Conservation (phyloP, 2,113 vertebrate genomes). For the Caranx ignobilis region DNA sequence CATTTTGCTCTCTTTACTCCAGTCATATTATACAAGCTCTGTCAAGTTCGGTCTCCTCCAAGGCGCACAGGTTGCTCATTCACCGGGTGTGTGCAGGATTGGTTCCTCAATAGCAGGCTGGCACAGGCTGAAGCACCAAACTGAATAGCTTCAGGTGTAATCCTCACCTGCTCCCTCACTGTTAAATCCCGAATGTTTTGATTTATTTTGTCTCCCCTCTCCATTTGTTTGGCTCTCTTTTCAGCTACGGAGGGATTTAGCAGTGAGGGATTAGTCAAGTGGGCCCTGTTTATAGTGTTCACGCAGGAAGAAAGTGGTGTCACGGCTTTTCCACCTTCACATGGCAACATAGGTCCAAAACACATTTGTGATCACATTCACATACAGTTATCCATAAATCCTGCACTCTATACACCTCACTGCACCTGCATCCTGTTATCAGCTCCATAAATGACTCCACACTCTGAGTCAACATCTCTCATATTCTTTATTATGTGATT, state of each 20-base stretch:
- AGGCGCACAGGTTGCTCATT: slow-evolving; percentile 67
- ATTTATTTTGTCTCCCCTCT: slow-evolving; percentile 60
- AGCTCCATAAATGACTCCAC: slow-evolving; percentile 27
- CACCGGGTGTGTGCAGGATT: slow-evolving; percentile 39
- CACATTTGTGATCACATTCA: not conserved
- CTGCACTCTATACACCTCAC: not conserved
- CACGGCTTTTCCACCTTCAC: slow-evolving; percentile 30
- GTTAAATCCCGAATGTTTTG: slow-evolving; percentile 56
- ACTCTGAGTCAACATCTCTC: slow-evolving; percentile 54
- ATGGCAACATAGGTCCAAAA: slow-evolving; percentile 32
- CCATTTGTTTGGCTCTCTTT: slow-evolving; percentile 64
- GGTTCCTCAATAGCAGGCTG: slow-evolving; percentile 38
- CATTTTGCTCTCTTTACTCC: slow-evolving; percentile 32
- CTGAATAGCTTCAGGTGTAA: slow-evolving; percentile 70
- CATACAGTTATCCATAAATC: slow-evolving; percentile 19
- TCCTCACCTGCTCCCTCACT: slow-evolving; percentile 64
- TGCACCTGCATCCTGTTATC: slow-evolving; percentile 39
- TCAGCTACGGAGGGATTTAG: slow-evolving; percentile 60
- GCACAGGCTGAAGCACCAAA: slow-evolving; percentile 26
- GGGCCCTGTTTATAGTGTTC: slow-evolving; percentile 51
- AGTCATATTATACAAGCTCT: not conserved
- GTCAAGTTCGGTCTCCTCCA: slow-evolving; percentile 34
- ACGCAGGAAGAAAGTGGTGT: slow-evolving; percentile 46
- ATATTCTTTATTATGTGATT: slow-evolving; percentile 39
- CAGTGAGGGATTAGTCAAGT: slow-evolving; percentile 62